A percentile compares a stretch with the other conserved stretches of the same genome.
Evolutionary conservation across 2,113 vertebrate species (phyloP).

Genomic region (Xenopus laevis): DNA sequence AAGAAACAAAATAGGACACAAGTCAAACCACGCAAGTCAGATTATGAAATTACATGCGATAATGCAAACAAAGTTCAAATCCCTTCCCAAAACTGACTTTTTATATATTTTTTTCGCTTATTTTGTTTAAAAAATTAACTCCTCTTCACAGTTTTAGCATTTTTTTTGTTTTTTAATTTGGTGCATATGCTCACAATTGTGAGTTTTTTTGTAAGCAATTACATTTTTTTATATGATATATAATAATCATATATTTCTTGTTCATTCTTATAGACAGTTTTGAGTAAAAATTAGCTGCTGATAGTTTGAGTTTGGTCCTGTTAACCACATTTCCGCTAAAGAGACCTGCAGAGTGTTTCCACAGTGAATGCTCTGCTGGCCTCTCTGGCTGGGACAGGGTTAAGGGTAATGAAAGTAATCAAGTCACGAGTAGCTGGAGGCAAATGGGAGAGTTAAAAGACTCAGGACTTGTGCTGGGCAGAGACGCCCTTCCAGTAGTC

Average conservation of each 20-base stretch:
- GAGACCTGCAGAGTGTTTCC: constrained; percentile 49
- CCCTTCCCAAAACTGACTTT: constrained; percentile 42
- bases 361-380: constrained; percentile 61
- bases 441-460: constrained; percentile 53
- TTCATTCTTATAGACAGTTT: constrained; percentile 67
- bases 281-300: constrained; percentile 69
- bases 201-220: constrained; percentile 44
- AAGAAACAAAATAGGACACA: constrained; percentile 68
- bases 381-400: constrained; percentile 47
- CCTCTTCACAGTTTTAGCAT: constrained; percentile 54
- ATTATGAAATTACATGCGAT: constrained; percentile 77
- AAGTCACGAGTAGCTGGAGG: constrained; percentile 27
- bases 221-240: constrained; percentile 55
- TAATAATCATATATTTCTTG: constrained; percentile 52
- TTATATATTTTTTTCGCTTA: constrained; percentile 66
- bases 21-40: constrained; percentile 81
- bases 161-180: constrained; percentile 60
- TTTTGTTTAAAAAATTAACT: constrained; percentile 60
- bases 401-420: constrained; percentile 34
- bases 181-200: constrained; percentile 66
- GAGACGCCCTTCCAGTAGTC: constrained; percentile 99
- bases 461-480: constrained; percentile 95
- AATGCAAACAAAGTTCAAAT: constrained; percentile 60
- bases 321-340: constrained; percentile 58
- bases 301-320: constrained; percentile 70